Evolutionary conservation across 1,140 invertebrate genomes (phyloP).

Genomic region (Streblospio benedicti): DNA sequence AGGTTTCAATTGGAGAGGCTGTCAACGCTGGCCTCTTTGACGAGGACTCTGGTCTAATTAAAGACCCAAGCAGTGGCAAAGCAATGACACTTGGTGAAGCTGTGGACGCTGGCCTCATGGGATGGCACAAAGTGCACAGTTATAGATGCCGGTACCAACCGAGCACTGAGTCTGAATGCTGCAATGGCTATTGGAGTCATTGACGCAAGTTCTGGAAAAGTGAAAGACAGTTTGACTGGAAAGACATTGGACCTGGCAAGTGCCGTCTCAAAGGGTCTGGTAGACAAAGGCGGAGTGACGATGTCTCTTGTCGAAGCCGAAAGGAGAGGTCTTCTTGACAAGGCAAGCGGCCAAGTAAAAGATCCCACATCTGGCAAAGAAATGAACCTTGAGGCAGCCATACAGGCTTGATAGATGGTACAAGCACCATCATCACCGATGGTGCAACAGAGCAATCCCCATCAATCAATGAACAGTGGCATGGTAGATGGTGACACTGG

Average conservation of each 20-base stretch:
- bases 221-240: conserved; percentile 57
- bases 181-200: conserved; percentile 51
- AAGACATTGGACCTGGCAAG: conserved; percentile 41
- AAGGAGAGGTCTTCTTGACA: conserved; percentile 6
- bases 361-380: conserved; percentile 17
- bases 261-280: conserved; percentile 58
- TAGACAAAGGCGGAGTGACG: conserved; percentile 62
- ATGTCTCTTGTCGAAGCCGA: conserved; percentile 30
- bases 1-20: too few relatives aligned
- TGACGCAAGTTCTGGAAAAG: conserved; percentile 52
- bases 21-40: too few relatives aligned
- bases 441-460: too few relatives aligned
- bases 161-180: conserved; percentile 49
- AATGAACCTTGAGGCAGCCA: conserved; percentile 32
- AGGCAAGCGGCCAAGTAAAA: conserved; percentile 6
- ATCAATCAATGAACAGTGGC: too few relatives aligned
- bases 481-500: too few relatives aligned
- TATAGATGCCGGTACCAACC: conserved; percentile 60
- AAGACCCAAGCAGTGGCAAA: too few relatives aligned
- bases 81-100: conserved; percentile 61
- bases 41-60: too few relatives aligned
- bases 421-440: too few relatives aligned
- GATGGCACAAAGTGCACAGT: conserved; percentile 52
- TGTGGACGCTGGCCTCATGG: conserved; percentile 63
- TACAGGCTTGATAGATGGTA: conserved; percentile 56